Evolutionary conservation across 2,113 vertebrate genomes (phyloP), one percentile per base, ranked within the genome.

Genomic region (Microtus oregoni): DNA sequence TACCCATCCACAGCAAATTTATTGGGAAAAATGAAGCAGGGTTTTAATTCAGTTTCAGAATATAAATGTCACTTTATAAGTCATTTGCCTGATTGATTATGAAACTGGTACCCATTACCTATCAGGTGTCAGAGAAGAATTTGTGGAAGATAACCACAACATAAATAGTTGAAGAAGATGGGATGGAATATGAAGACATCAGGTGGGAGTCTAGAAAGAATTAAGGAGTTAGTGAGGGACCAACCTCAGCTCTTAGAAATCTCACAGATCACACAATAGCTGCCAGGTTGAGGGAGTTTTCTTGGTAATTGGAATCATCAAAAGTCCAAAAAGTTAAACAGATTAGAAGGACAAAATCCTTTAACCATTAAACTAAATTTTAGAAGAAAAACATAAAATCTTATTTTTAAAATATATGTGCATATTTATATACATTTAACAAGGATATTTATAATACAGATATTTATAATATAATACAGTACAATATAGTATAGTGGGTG

Each of bases 331-430:
- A 63, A 78, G 20, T 0, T 50, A 76, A 67, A 58, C n/a, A 61
- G 17, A 44, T 22, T 41, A 90, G 19, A 22, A 95, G 32, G 30
- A 52, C 19, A 50, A 72, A 87, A 86, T 32, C 9, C 19, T 77
- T 44, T n/a, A 86, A 91, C 3, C 26, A 38, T 12, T 70, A 50
- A 94, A 78, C 78, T 65, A 90, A 89, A 44, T 65, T 90, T 92
- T 88, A 90, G 30, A 75, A 19, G 24, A 35, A 86, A 86, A 92
- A 82, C 26, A 50, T 38, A 38, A 89, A 89, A 9, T 55, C 41
- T 79, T 75, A 44, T 26, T 52, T 93, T 90, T n/a, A 86, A 78
- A 17, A 50, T 75, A 52, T 7, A 47, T 19, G 2, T 65, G 7
- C n/a, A n/a, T 55, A 22, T 44, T 12, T 1, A 41, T 38, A 52